These are phyloP conservation scores for Drosophila picticornis DNA, from an alignment of 2,888 invertebrate genomes.

Conservation along the genomic window DNA sequence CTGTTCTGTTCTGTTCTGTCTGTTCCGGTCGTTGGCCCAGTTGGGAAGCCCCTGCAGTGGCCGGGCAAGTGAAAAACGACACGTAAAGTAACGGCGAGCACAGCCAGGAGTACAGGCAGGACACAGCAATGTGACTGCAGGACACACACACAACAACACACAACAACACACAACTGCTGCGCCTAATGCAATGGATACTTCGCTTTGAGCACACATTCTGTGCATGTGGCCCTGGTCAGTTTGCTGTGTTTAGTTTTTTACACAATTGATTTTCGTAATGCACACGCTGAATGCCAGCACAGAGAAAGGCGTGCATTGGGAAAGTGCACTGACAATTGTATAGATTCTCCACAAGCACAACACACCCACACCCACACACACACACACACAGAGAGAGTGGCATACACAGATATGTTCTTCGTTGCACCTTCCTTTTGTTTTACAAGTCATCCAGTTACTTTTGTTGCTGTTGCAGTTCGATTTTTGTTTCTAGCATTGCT, in stretches of 20 bases:
- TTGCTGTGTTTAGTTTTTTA: constrained; percentile 64
- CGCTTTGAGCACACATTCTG: constrained; percentile 11
- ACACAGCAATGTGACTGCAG: background rate
- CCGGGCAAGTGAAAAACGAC: constrained; percentile 77
- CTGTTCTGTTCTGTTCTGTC: background rate
- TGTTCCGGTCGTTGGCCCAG: constrained; percentile 49
- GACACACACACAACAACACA: constrained; percentile 1
- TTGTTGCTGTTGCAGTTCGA: constrained; percentile 7
- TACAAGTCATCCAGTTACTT: constrained; percentile 57
- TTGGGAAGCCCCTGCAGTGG: constrained; percentile 78
- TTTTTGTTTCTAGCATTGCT: background rate
- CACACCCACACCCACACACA: background rate
- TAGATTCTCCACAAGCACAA: constrained; percentile 59
- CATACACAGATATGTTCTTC: background rate
- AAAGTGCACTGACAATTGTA: constrained; percentile 49
- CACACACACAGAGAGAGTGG: background rate
- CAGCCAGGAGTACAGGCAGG: background rate
- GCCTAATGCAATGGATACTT: constrained; percentile 19
- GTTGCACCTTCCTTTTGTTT: constrained; percentile 15
- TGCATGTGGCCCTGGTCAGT: constrained; percentile 5
- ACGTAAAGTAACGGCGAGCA: constrained; percentile 47
- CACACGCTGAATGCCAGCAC: constrained; percentile 25
- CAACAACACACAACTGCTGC: constrained; percentile 17
- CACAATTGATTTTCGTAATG: constrained; percentile 71
- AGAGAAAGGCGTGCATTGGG: background rate